Evolutionary conservation across 2,797 vertebrate genomes (phyloP), one percentile per base, ranked within the genome.

Genomic region (Forpus xanthops): DNA sequence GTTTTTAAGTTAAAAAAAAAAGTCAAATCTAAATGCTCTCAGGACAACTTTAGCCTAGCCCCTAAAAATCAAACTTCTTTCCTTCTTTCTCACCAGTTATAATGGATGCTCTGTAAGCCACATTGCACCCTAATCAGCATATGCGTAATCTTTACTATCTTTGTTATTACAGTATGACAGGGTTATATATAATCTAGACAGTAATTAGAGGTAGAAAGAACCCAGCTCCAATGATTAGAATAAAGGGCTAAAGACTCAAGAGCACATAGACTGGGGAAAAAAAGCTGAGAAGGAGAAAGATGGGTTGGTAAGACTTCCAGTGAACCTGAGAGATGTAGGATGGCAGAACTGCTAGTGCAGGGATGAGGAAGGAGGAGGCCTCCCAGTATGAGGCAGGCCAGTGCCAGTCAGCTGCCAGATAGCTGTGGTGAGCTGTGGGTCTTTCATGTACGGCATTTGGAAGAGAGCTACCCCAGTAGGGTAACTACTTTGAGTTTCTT

Each of bases 111-210:
- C 85, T 45, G 42, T 35, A 67, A 95, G 50, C 55, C 85, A 67
- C 66, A 53, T 86, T 81, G 65, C 74, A 67, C 58, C 44, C 60
- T 91, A 92, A 88, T 91, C 87, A 91, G 80, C 76, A 94, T 94
- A 93, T 95, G 87, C 91, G 86, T 94, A 93, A 96, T 93, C 94
- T 94, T 91, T 96, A 92, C 94, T 95, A 88, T 91, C 73, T 87
- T 83, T 70, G 11, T 93, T 91, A 95, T 91, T 96, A 82, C 82
- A 92, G 41, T 70, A 65, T 68, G 75, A 93, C 23, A 20, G 47
- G 64, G 75, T 92, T 95, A 89, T 95, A 95, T 72, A 91, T 94
- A 94, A 96, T 90, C 70, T 88, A 96, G 85, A 81, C 73, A 90
- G 88, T 90, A 91, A 94, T 95, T 96, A 96, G 73, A 79, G 73